These are phyloP conservation scores for Sprattus sprattus DNA, from an alignment of 2,113 vertebrate species.

Conservation along the genomic window DNA sequence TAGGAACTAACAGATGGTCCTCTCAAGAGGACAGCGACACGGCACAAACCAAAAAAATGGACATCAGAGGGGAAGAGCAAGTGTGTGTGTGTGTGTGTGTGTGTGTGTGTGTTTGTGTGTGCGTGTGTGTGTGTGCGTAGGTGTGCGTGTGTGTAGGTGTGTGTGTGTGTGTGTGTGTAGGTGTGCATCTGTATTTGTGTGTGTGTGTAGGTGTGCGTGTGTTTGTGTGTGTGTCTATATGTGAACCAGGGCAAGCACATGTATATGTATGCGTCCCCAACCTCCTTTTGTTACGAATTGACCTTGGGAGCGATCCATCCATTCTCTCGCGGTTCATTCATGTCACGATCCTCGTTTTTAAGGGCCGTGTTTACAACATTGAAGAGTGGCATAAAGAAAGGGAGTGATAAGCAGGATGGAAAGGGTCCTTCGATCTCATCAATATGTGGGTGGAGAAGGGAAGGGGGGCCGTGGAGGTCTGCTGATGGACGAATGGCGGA, in stretches of 20 bases:
- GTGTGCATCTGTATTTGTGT: too few relatives aligned
- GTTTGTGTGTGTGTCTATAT: neutral
- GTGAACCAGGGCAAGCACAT: neutral
- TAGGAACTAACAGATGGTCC: slow-evolving; percentile 74
- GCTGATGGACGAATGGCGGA: neutral
- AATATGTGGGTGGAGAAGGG: neutral
- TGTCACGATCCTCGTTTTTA: slow-evolving; percentile 25
- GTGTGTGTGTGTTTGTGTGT: slow-evolving; percentile 20
- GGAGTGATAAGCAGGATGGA: slow-evolving; percentile 22
- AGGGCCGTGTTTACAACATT: slow-evolving; percentile 23
- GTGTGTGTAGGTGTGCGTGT: neutral
- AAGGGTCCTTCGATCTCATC: slow-evolving; percentile 10
- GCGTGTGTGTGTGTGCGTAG: neutral
- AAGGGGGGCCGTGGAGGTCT: neutral
- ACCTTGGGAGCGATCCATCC: slow-evolving; percentile 48
- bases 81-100: slow-evolving; percentile 29
- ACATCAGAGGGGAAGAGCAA: slow-evolving; percentile 40
- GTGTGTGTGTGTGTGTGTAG: slow-evolving; percentile 21
- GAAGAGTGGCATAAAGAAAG: slow-evolving; percentile 12
- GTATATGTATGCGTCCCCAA: slow-evolving; percentile 25
- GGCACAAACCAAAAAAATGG: slow-evolving; percentile 62
- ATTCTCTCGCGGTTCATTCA: slow-evolving; percentile 11
- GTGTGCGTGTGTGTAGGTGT: neutral
- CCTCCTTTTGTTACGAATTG: slow-evolving; percentile 31
- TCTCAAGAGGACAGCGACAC: slow-evolving; percentile 59